Evolutionary conservation across 92 coral and sea anemone species (phyloP).

Genomic region (Phymanthus crucifer): DNA sequence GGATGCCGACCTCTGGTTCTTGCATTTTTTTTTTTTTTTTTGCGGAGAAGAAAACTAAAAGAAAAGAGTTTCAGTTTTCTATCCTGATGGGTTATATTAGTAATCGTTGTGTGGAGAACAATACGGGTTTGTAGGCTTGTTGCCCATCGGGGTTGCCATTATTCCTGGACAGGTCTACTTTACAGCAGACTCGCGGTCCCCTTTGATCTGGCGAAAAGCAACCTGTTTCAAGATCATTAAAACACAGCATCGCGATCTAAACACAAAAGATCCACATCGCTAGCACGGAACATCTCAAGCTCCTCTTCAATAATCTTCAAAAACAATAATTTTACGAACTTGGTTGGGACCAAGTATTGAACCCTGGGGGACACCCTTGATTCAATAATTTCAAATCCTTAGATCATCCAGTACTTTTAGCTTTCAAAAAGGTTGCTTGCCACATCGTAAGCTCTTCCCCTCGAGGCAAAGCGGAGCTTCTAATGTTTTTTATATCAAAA

Average conservation of each 20-base stretch:
- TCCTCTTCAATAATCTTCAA: not conserved
- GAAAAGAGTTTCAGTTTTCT: too few relatives aligned
- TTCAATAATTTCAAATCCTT: too few relatives aligned
- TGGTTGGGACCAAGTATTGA: too few relatives aligned
- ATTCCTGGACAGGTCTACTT: not conserved
- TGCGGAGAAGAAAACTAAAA: too few relatives aligned
- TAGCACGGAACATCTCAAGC: not conserved
- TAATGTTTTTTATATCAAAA: too few relatives aligned
- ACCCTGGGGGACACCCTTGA: too few relatives aligned
- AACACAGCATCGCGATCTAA: not conserved
- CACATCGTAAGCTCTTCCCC: too few relatives aligned
- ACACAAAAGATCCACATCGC: not conserved
- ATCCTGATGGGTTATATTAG: not conserved
- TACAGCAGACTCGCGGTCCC: not conserved
- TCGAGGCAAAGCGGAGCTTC: too few relatives aligned
- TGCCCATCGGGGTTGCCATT: not conserved
- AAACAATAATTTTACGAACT: too few relatives aligned
- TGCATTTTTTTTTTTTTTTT: not conserved
- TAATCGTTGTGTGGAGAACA: not conserved
- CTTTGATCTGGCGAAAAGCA: constrained; percentile 1
- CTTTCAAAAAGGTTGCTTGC: too few relatives aligned
- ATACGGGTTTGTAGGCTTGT: not conserved
- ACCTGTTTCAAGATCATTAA: constrained; percentile 18
- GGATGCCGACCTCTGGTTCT: not conserved
- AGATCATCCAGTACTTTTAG: too few relatives aligned